phyloP scores from a whole-genome alignment of 2,888 invertebrate genomes.

The Cactoblastis cactorum region DNA sequence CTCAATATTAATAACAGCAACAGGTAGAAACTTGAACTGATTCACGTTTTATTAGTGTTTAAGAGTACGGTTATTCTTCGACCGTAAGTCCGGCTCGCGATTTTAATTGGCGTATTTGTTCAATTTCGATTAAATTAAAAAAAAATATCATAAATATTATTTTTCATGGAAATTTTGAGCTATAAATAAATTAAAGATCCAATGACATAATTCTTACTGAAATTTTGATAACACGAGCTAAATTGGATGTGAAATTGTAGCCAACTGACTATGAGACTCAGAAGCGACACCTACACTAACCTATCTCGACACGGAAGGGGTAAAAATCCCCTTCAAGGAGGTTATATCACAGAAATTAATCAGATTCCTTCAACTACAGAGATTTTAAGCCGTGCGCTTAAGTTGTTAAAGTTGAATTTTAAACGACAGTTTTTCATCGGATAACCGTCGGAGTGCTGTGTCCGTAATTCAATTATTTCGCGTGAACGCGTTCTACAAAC shows the following conservation, averaged over 20 bases:
- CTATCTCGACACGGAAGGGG: constrained; percentile 11
- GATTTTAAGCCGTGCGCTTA: background rate
- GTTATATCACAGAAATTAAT: constrained; percentile 14
- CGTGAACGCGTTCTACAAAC: constrained; percentile 62
- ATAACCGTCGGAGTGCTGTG: constrained; percentile 4
- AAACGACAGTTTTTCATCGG: background rate
- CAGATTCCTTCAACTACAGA: background rate
- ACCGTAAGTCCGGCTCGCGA: too few relatives aligned
- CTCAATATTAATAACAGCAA: too few relatives aligned
- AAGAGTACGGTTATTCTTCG: too few relatives aligned
- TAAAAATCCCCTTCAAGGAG: constrained; percentile 10
- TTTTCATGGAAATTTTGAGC: too few relatives aligned
- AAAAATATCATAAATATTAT: too few relatives aligned
- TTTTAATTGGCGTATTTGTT: too few relatives aligned
- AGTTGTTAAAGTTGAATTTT: background rate
- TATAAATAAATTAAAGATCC: too few relatives aligned
- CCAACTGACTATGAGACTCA: constrained; percentile 3
- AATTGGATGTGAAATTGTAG: background rate
- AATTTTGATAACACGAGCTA: background rate
- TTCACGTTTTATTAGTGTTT: too few relatives aligned
- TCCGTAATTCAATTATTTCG: constrained; percentile 67
- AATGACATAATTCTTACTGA: background rate
- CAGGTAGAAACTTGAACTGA: too few relatives aligned
- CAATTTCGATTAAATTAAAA: too few relatives aligned
- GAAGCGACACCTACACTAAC: constrained; percentile 12